Base-by-base conservation (phyloP, 2,797 vertebrate species). In the Xiphophorus birchmanni region DNA sequence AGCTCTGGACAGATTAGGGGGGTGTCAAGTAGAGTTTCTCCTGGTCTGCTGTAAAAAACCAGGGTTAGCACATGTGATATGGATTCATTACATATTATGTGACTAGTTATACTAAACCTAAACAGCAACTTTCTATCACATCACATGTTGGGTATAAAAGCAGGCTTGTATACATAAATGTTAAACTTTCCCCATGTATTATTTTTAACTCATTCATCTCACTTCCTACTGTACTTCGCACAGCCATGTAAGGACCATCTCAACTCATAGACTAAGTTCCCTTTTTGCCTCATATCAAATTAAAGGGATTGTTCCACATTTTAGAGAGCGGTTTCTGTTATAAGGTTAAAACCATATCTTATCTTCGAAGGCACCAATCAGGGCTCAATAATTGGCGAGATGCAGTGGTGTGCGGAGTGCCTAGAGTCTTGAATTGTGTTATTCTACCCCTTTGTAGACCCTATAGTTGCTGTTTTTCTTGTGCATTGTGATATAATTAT, bases 1-100 rank as follows among this genome's bases (percentile, higher is more conserved):
- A 84, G 83, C 83, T 83, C 76, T 65, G 44, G 60, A 18, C 52
- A 81, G 86, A 90, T 88, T 81, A 84, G 67, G 48, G 9, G 45
- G 40, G 69, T 71, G 52, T 81, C 73, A 58, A 40, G 63, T 78
- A 72, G 56, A 75, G 29, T 83, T 85, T 78, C 56, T 73, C 73
- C 42, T 37, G 18, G 56, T 77, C n/a, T 48, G 67, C 65, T 86
- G 63, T 83, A 47, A 47, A 45, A 13, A 79, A 77, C 35, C 74
- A 80, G 58, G 75, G 18, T 23, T 42, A 26, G 40, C 11, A 6
- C 42, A 71, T 71, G 10, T 44, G 13, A 71, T 44, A 13, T 21
- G 18, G 37, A 69, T 71, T n/a, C 21, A 44, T 71, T 26, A 26
- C 44, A 26, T 26, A 44, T 44, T n/a, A 26, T 65, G 8, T 67